phyloP scores from a whole-genome alignment of 2,797 vertebrate species.

The Neomorphus geoffroyi region DNA sequence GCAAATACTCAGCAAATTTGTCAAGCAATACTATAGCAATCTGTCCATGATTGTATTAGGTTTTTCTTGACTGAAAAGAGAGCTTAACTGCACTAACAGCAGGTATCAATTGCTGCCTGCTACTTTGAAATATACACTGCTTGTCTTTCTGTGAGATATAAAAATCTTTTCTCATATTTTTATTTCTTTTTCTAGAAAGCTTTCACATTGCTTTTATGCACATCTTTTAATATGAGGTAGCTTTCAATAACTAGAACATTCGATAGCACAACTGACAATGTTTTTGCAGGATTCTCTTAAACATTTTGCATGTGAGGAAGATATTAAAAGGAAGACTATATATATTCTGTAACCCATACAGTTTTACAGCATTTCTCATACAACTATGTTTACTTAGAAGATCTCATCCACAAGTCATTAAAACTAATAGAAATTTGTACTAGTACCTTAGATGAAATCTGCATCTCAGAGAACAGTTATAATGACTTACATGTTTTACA shows the following conservation, averaged over 20 bases:
- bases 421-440: background rate
- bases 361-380: background rate
- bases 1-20: background rate
- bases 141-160: background rate
- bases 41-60: background rate
- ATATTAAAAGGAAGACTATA: background rate
- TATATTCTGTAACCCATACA: background rate
- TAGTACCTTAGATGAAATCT: background rate
- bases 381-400: background rate
- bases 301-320: background rate
- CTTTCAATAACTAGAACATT: background rate
- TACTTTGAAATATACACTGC: background rate
- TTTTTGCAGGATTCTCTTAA: background rate
- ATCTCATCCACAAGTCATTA: background rate
- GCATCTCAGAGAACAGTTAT: background rate
- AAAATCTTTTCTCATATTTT: background rate
- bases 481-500: background rate
- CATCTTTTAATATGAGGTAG: background rate
- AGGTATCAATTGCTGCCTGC: background rate
- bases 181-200: background rate
- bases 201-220: background rate
- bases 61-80: background rate
- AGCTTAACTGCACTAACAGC: background rate
- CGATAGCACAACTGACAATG: background rate
- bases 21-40: background rate